phyloP scores from a whole-genome alignment of 2,888 invertebrate species.

The Agrotis puta region DNA sequence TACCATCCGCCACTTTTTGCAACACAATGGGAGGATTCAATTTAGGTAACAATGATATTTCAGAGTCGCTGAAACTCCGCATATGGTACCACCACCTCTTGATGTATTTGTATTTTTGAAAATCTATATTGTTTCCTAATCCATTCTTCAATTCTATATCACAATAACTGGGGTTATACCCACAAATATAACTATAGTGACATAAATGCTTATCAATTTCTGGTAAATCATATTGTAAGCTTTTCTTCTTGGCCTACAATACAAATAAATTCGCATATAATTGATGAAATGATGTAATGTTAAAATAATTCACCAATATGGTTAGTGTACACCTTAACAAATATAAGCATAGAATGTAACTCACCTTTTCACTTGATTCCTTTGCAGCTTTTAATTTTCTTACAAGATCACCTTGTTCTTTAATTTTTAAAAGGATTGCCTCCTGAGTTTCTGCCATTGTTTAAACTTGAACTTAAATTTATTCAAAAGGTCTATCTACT shows the following conservation, averaged over 20 bases:
- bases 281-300: slow-evolving; percentile 72
- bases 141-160: slow-evolving; percentile 85
- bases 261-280: slow-evolving; percentile 61
- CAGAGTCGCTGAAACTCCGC: slow-evolving; percentile 90
- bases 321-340: slow-evolving; percentile 2
- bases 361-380: slow-evolving; percentile 94
- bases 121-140: slow-evolving; percentile 76
- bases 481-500: slow-evolving; percentile 50
- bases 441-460: slow-evolving; percentile 85
- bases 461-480: slow-evolving; percentile 60
- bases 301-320: slow-evolving; percentile 47
- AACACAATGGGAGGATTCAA: slow-evolving; percentile 72
- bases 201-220: slow-evolving; percentile 86
- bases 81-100: slow-evolving; percentile 92
- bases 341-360: slow-evolving; percentile 17
- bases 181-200: slow-evolving; percentile 90
- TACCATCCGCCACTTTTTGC: slow-evolving; percentile 70
- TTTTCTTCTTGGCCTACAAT: slow-evolving; percentile 80
- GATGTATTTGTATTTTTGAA: slow-evolving; percentile 85
- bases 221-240: slow-evolving; percentile 74
- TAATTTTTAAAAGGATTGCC: slow-evolving; percentile 82
- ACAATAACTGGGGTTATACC: slow-evolving; percentile 88
- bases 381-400: slow-evolving; percentile 95
- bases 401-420: slow-evolving; percentile 95
- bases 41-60: slow-evolving; percentile 85